These are phyloP conservation scores for Dasypolia templi DNA, from an alignment of 2,888 invertebrate genomes.

Conservation along the genomic window DNA sequence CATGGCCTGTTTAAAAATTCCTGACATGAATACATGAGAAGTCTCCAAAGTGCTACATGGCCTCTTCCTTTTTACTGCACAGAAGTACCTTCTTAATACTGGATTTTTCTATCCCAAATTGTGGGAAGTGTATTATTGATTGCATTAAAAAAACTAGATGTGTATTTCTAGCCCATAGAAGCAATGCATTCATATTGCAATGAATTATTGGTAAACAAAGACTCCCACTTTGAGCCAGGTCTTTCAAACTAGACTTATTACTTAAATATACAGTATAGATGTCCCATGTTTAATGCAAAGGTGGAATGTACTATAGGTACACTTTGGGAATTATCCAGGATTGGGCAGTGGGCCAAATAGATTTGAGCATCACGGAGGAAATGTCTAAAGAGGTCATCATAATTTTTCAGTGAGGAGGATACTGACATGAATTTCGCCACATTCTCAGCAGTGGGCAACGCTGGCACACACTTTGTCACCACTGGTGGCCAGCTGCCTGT, in stretches of 20 bases:
- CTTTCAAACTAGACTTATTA: neutral
- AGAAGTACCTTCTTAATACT: neutral
- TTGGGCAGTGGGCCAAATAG: neutral
- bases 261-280: neutral
- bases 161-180: neutral
- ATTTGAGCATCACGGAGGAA: neutral
- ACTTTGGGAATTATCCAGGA: no score
- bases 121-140: no score
- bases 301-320: no score
- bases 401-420: constrained; percentile 83
- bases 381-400: constrained; percentile 9
- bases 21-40: neutral
- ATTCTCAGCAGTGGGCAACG: constrained; percentile 90
- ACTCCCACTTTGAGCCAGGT: neutral
- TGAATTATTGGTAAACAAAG: neutral
- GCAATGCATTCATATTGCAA: constrained; percentile 1
- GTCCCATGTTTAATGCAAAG: no score
- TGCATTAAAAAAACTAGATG: neutral
- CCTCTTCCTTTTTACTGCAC: neutral
- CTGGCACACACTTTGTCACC: constrained; percentile 87
- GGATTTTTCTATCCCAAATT: neutral
- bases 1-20: neutral
- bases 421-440: constrained; percentile 94
- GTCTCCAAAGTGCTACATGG: neutral
- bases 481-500: constrained; percentile 89